Base-by-base conservation (phyloP, 2,113 vertebrate genomes). In the Bos indicus region DNA sequence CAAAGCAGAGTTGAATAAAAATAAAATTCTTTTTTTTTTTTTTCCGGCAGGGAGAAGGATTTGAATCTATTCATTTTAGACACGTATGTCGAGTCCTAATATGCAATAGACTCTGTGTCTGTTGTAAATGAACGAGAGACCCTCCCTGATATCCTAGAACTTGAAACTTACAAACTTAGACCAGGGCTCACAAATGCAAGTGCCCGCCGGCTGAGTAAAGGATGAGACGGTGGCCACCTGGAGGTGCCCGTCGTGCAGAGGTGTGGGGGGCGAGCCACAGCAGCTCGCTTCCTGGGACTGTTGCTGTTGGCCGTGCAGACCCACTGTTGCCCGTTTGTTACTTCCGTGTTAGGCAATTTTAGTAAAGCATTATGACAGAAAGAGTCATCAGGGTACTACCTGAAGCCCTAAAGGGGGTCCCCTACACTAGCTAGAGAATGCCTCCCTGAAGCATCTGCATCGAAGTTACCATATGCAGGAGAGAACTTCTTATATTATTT, bases 1-100 rank as follows among this genome's bases (percentile, higher is more conserved):
- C 36, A 90, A 64, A 56, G 12, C 43, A 87, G 43, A 97, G 16
- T 21, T 59, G 78, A 46, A 11, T 84, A 33, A 92, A 96, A 92
- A 90, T 46, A 17, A 74, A 64, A 25, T 10, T 57, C 56, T 14
- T 15, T 60, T 43, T 54, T 82, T 54, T 46, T 54, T 52, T 11
- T 26, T 88, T 30, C 1, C 0, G 1, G 25, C 3, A 2, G 6
- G 28, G 7, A 36, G 10, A 83, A 26, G 80, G 25, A 28, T 88
- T 64, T 84, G 43, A 95, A 36, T 93, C 13, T 88, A 43, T 82
- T 82, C 12, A 52, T 17, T 88, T 23, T 48, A 86, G 85, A 77
- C 5, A 51, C n/a, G 28, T 0, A 10, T 12, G 60, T 43, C 2
- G 2, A 77, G 6, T 54, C 7, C 78, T 59, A 90, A 54, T n/a